phyloP scores from a whole-genome alignment of 2,113 vertebrate species.

The Calyptomena viridis region DNA sequence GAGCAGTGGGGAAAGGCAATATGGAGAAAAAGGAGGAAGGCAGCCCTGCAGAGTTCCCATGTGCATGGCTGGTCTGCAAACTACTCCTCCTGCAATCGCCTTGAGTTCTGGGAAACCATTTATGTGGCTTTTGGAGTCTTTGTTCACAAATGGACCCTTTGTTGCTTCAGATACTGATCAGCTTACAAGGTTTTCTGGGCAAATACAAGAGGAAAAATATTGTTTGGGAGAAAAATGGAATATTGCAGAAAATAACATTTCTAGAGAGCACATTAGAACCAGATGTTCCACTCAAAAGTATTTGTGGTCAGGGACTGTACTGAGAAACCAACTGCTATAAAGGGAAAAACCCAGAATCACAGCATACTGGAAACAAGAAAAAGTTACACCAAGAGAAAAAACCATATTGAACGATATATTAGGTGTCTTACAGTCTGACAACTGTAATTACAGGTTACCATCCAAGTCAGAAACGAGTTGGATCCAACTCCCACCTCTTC shows the following conservation, averaged over 20 bases:
- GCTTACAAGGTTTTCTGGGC: slow-evolving; percentile 53
- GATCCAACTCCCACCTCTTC: neutral
- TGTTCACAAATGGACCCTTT: slow-evolving; percentile 50
- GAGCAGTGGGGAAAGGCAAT: neutral
- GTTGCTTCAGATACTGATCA: slow-evolving; percentile 60
- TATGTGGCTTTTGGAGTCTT: slow-evolving; percentile 52
- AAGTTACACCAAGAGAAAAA: neutral
- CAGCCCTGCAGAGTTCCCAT: neutral
- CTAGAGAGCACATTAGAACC: slow-evolving; percentile 62
- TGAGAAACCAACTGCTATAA: neutral
- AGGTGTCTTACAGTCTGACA: neutral
- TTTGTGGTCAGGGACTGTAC: slow-evolving; percentile 32
- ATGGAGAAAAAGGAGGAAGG: neutral
- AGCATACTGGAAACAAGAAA: slow-evolving; percentile 10
- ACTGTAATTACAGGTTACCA: slow-evolving; percentile 13
- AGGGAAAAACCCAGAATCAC: neutral
- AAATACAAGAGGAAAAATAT: slow-evolving; percentile 51
- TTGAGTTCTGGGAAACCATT: slow-evolving; percentile 46
- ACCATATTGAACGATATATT: neutral
- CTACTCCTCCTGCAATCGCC: neutral
- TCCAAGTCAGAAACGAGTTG: neutral
- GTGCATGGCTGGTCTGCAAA: neutral
- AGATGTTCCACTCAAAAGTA: slow-evolving; percentile 72
- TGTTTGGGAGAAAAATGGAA: slow-evolving; percentile 48
- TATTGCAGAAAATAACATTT: slow-evolving; percentile 53